Base-by-base conservation (phyloP, 2,797 vertebrate species). In the Dendrocincla tyrannina region DNA sequence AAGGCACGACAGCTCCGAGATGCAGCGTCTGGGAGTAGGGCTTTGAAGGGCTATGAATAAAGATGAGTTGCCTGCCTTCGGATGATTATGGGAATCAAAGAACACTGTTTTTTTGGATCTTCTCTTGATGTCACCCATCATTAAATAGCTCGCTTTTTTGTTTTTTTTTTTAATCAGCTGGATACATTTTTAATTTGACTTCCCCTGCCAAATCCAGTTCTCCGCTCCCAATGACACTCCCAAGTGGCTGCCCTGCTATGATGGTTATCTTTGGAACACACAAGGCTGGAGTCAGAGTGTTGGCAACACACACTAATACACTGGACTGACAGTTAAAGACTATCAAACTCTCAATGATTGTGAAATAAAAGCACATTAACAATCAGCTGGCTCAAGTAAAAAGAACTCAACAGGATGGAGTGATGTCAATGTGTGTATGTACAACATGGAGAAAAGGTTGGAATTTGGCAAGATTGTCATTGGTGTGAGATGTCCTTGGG, bases 41-140 rank as follows among this genome's bases (percentile, higher is more conserved):
- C 85, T 96, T 88, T 80, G 85, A 88, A 92, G 89, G 89, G 69
- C 78, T 60, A 91, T 94, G 93, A 96, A 96, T 95, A 92, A 95
- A 96, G 93, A 96, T 95, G 95, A 97, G 96, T 82, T 83, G 93
- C 64, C 93, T 95, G 95, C 37, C 7, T 88, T 35, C 1, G 44
- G 92, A 68, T 95, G 94, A 97, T 88, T 93, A 88, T 22, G 69
- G 82, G 85, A 91, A 92, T 93, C 87, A 93, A 89, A 77, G 79
- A 83, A 59, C 1, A 13, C 85, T 66, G 1, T n/a, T 62, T 87
- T 87, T 94, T 74, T 82, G 73, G 88, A 77, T 89, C 88, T 94
- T 58, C 69, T 85, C 91, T 88, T 88, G 88, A 89, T 95, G 93
- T 88, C 89, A 92, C 30, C 69, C 84, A 37, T 85, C 85, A 89